These are phyloP conservation scores for Diadromus collaris DNA, from an alignment of 2,888 invertebrate genomes.

Conservation along the genomic window DNA sequence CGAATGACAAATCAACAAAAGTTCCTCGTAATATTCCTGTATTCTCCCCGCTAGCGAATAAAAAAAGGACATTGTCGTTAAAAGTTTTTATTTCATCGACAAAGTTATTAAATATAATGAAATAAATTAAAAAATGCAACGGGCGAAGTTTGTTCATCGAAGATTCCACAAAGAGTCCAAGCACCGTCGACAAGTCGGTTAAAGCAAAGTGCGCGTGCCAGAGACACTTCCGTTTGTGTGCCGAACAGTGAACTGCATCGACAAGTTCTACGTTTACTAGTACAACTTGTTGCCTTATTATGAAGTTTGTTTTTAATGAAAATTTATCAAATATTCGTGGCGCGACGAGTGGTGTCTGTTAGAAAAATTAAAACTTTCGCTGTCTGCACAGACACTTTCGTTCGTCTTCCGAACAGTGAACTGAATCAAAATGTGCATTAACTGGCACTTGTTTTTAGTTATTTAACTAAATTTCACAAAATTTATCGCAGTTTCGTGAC, in stretches of 20 bases:
- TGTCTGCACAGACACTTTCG: neutral
- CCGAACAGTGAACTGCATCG: too few relatives aligned
- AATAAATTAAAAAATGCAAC: neutral
- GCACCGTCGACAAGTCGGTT: neutral
- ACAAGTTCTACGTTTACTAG: too few relatives aligned
- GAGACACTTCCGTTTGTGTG: neutral
- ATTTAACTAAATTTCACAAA: too few relatives aligned
- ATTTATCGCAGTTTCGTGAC: neutral
- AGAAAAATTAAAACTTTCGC: neutral
- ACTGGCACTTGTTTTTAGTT: too few relatives aligned
- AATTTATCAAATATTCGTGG: neutral
- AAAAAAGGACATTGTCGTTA: neutral
- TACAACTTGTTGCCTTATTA: too few relatives aligned
- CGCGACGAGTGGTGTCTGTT: neutral
- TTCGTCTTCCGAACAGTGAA: too few relatives aligned
- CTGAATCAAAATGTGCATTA: too few relatives aligned
- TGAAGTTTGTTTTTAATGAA: neutral
- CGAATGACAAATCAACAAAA: neutral
- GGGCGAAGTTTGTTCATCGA: neutral
- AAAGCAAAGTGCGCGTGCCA: neutral
- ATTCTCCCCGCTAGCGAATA: neutral
- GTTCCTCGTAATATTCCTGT: neutral
- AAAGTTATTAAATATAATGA: neutral
- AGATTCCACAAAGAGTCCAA: neutral
- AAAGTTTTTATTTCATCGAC: neutral